Evolutionary conservation across 2,797 vertebrate species (phyloP), one percentile per base, ranked within the genome.

Genomic region (Carduelis carduelis): DNA sequence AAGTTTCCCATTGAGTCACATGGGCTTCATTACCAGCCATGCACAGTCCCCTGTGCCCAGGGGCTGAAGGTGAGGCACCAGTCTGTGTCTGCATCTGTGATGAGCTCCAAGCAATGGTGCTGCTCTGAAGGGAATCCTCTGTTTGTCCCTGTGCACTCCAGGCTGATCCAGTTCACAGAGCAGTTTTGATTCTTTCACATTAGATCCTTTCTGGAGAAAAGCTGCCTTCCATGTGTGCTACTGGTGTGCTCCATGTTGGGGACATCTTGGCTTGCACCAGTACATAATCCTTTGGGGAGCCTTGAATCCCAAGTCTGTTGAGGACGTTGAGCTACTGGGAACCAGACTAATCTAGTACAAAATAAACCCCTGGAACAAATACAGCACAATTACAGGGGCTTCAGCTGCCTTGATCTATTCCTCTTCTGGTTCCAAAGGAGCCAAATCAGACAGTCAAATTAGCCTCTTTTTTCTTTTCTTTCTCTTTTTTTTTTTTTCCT

Each of bases 391-490:
- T 37, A 41, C 4, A 39, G 11, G 6, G 21, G 4, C 10, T 11
- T 79, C 71, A 69, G 22, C 8, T 70, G 35, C 27, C 74, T 86
- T 61, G 24, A 44, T 52, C 56, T 26, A 16, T 14, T 75, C 23
- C 14, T 64, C 16, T 75, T 84, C 50, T 65, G 47, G 6, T 75
- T 35, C 27, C 16, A 65, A 71, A 71, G 15, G 3, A 69, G 56
- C 8, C 22, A 64, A 77, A 19, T 37, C 24, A 53, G 44, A 43
- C 3, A 46, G 15, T 0, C 21, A 83, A 70, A 90, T 44, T 35
- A 1, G 6, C 1, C 5, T 26, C 2, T 14, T 30, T n/a, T 23
- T 3, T 3, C 4, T 24, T 59, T 9, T 14, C 2, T 27, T 10
- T 34, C 39, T 21, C 5, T 16, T 20, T 3, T 4, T 6, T 24